These are phyloP conservation scores for Drosophila carrolli DNA, from an alignment of 1,140 invertebrate genomes.

Conservation along the genomic window DNA sequence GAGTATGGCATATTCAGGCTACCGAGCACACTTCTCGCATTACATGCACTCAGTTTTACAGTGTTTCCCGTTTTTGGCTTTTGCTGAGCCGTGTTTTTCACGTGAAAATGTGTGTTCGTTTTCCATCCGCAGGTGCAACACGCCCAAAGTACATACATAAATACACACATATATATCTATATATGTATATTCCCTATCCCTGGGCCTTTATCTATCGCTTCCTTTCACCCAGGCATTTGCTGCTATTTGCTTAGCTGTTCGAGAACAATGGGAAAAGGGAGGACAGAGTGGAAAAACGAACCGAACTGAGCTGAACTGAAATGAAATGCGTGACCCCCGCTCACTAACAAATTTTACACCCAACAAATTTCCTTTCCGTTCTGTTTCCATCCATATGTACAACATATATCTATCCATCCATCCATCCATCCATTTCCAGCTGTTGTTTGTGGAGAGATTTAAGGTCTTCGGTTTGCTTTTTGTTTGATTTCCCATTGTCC, in stretches of 20 bases:
- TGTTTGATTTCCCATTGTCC: conserved; percentile 53
- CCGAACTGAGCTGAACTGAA: not conserved
- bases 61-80: conserved; percentile 6
- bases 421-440: conserved; percentile 41
- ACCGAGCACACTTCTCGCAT: conserved; percentile 34
- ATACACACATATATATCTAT: too few relatives aligned
- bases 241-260: conserved; percentile 64
- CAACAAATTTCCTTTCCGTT: conserved; percentile 69
- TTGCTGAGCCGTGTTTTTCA: conserved; percentile 22
- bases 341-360: conserved; percentile 66
- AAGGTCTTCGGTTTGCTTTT: conserved; percentile 33
- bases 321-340: conserved; percentile 64
- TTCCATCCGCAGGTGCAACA: conserved; percentile 66
- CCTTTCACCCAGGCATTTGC: conserved; percentile 50
- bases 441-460: conserved; percentile 39
- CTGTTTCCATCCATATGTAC: conserved; percentile 41
- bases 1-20: not conserved
- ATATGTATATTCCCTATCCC: not conserved
- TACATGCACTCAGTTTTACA: conserved; percentile 14
- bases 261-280: conserved; percentile 41
- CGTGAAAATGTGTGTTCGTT: conserved; percentile 24
- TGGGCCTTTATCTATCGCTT: conserved; percentile 33
- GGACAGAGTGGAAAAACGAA: conserved; percentile 20
- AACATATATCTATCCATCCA: conserved; percentile 41
- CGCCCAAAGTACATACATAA: conserved; percentile 15